A percentile compares a stretch with the other conserved stretches of the same genome.
Evolutionary conservation across 1,140 invertebrate genomes (phyloP).

Genomic region (Trichoplusia ni): DNA sequence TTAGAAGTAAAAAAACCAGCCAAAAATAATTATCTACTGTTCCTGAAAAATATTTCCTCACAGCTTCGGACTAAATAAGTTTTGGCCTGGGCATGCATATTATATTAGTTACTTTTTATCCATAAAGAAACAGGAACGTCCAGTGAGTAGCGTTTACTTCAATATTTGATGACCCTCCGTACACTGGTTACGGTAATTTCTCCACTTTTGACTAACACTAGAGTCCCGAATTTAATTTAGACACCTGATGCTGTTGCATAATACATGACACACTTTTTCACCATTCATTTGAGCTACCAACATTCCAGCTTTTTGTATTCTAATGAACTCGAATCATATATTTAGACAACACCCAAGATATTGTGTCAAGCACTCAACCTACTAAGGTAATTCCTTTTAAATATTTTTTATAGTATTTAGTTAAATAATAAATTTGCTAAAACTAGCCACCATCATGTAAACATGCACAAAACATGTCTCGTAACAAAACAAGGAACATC

Average conservation of each 20-base stretch:
- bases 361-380: too few species aligned
- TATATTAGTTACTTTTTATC: too few species aligned
- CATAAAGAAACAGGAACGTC: background rate
- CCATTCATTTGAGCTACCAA: slow-evolving; percentile 36
- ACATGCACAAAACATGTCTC: too few species aligned
- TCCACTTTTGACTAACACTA: slow-evolving; percentile 37
- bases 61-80: too few species aligned
- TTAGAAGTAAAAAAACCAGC: too few species aligned
- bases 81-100: too few species aligned
- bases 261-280: slow-evolving; percentile 37
- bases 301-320: slow-evolving; percentile 39
- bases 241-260: slow-evolving; percentile 43
- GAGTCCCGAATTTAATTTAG: slow-evolving; percentile 41
- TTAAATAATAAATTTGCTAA: too few species aligned
- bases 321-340: slow-evolving; percentile 34
- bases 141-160: background rate
- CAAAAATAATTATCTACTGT: too few species aligned
- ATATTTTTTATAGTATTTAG: too few species aligned
- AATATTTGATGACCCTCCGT: slow-evolving; percentile 4
- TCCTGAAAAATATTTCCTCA: too few species aligned
- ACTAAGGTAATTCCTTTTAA: too few species aligned
- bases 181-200: slow-evolving; percentile 7
- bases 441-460: too few species aligned
- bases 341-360: slow-evolving; percentile 7
- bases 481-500: background rate